These are phyloP conservation scores for Schizopygopsis malacanthus DNA, from an alignment of 2,797 vertebrate species.

Conservation along the genomic window DNA sequence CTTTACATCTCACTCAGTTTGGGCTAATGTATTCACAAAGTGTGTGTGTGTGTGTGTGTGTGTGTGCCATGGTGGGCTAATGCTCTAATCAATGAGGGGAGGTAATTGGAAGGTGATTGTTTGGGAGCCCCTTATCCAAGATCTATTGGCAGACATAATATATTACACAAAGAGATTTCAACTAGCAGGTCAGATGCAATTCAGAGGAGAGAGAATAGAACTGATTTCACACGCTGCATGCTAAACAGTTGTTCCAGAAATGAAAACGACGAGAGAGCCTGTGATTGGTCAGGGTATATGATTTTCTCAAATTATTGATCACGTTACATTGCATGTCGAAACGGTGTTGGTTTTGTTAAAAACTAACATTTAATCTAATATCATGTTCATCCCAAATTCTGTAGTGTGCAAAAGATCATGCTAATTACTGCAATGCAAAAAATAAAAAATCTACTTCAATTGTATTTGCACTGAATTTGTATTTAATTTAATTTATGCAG, in stretches of 20 bases:
- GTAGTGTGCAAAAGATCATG: neutral
- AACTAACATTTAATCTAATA: neutral
- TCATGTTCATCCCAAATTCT: too few relatives aligned
- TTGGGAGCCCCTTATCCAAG: conserved; percentile 54
- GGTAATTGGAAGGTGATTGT: conserved; percentile 65
- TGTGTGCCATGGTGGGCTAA: conserved; percentile 37
- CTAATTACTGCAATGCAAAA: neutral
- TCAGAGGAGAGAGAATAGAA: conserved; percentile 39
- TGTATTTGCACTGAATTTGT: neutral
- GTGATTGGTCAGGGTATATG: conserved; percentile 18
- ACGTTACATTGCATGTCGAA: neutral
- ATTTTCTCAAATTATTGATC: neutral
- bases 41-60: conserved; percentile 38
- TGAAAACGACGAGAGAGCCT: neutral
- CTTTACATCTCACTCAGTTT: conserved; percentile 61
- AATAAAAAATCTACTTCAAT: too few relatives aligned
- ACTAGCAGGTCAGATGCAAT: conserved; percentile 44
- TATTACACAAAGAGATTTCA: conserved; percentile 55
- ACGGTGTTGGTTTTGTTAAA: neutral
- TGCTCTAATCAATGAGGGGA: conserved; percentile 62
- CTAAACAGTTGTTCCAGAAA: conserved; percentile 31
- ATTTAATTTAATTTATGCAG: neutral
- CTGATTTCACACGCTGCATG: conserved; percentile 42
- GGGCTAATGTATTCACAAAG: conserved; percentile 59
- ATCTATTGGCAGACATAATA: conserved; percentile 53